phyloP scores from a whole-genome alignment of 2,888 invertebrate species.

The Andrena trimmerana region DNA sequence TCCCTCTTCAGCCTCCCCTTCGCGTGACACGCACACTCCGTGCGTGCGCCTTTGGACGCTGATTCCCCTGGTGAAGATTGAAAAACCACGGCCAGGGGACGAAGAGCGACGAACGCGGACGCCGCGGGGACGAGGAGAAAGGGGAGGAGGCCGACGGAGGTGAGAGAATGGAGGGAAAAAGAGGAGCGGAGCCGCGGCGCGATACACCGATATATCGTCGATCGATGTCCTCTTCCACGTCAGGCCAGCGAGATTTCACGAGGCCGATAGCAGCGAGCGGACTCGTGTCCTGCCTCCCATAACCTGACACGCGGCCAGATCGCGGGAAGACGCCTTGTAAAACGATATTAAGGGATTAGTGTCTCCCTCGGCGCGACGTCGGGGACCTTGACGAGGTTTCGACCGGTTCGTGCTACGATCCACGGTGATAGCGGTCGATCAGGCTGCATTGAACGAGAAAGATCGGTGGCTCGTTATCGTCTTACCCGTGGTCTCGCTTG shows the following conservation, averaged over 20 bases:
- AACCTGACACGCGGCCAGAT: constrained; percentile 70
- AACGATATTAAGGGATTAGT: constrained; percentile 79
- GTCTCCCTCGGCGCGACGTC: constrained; percentile 56
- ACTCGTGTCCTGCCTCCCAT: constrained; percentile 74
- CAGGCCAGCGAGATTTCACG: constrained; percentile 63
- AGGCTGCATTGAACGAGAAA: constrained; percentile 10
- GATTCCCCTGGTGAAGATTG: constrained; percentile 58
- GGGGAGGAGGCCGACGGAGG: background rate
- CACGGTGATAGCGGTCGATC: constrained; percentile 38
- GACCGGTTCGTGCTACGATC: constrained; percentile 53
- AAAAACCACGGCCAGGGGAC: constrained; percentile 56
- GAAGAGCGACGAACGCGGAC: constrained; percentile 11
- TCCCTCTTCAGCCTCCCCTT: constrained; percentile 57
- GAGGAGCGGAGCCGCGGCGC: constrained; percentile 11
- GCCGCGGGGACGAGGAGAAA: constrained; percentile 1
- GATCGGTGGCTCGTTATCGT: constrained; percentile 41
- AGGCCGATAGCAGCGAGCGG: constrained; percentile 65
- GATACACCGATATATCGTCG: constrained; percentile 62
- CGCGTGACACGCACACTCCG: constrained; percentile 67
- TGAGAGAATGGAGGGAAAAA: constrained; percentile 44
- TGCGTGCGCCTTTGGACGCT: constrained; percentile 60
- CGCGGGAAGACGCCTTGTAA: constrained; percentile 73
- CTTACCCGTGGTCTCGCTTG: background rate
- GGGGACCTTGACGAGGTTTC: constrained; percentile 63
- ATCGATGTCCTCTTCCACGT: constrained; percentile 69